Percentiles rank a stretch among this genome's conserved stretches.
Evolutionary conservation across 2,113 vertebrate species (phyloP).

Genomic region (Gymnarchus niloticus): DNA sequence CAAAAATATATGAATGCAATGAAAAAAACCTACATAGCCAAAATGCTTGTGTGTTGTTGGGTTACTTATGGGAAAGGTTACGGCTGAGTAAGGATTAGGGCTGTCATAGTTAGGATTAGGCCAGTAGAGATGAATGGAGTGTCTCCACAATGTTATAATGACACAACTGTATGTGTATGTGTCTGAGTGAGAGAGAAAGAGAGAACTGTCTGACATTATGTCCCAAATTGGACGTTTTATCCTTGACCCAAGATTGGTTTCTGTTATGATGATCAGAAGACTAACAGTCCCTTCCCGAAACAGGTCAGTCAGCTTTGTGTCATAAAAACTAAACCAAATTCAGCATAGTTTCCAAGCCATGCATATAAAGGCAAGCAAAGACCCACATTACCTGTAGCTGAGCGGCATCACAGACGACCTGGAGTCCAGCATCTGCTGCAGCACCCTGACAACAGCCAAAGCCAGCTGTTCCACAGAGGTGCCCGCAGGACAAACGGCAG

Average conservation of each 20-base stretch:
- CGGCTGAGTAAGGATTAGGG: no score
- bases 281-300: no score
- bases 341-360: not conserved
- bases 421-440: constrained; percentile 22
- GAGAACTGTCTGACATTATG: not conserved
- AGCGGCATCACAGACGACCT: not conserved
- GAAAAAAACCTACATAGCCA: no score
- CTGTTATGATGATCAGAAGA: no score
- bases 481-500: constrained; percentile 29
- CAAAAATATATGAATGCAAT: no score
- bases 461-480: constrained; percentile 27
- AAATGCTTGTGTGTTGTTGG: no score
- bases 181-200: not conserved
- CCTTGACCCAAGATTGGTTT: not conserved
- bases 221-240: not conserved
- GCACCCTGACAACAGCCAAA: constrained; percentile 19
- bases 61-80: no score
- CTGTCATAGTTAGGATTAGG: no score
- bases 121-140: no score
- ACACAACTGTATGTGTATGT: no score
- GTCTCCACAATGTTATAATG: no score
- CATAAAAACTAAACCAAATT: not conserved
- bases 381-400: constrained; percentile 32
- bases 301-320: no score
- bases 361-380: not conserved